These are phyloP conservation scores for Nomada ruficornis DNA, from an alignment of 2,888 invertebrate species.

Conservation along the genomic window DNA sequence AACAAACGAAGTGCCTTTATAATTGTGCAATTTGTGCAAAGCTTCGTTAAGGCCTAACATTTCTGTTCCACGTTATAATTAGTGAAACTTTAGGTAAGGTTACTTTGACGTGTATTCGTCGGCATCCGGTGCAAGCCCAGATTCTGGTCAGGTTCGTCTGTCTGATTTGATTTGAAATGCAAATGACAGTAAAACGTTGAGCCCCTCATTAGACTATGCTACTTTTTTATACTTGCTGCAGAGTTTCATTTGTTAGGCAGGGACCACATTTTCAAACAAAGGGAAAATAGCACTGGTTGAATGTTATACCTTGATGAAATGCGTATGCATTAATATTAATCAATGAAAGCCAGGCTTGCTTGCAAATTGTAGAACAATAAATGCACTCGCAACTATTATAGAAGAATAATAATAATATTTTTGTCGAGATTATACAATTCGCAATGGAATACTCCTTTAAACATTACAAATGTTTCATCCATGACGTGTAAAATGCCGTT, in stretches of 20 bases:
- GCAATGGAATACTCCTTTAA: too few relatives aligned
- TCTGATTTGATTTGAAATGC: slow-evolving; percentile 70
- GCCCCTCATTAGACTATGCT: slow-evolving; percentile 65
- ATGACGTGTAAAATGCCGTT: too few relatives aligned
- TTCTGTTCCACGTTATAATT: not conserved
- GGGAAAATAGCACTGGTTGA: slow-evolving; percentile 1
- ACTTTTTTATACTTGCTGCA: slow-evolving; percentile 28
- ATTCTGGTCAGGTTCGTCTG: slow-evolving; percentile 61
- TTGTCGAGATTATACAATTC: too few relatives aligned
- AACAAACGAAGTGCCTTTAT: too few relatives aligned
- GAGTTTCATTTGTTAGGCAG: slow-evolving; percentile 28
- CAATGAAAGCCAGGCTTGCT: not conserved
- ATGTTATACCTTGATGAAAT: slow-evolving; percentile 16
- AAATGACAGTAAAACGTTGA: slow-evolving; percentile 66
- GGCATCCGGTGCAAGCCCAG: slow-evolving; percentile 19
- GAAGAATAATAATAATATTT: too few relatives aligned
- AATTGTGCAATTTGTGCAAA: too few relatives aligned
- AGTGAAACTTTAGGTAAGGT: slow-evolving; percentile 11
- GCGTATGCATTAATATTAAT: slow-evolving; percentile 36
- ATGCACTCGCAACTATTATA: too few relatives aligned
- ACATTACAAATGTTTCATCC: too few relatives aligned
- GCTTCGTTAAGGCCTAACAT: too few relatives aligned
- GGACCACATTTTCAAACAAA: slow-evolving; percentile 6
- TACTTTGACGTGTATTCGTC: slow-evolving; percentile 1
- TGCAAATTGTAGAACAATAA: not conserved